A percentile compares a stretch with the other conserved stretches of the same genome.
Evolutionary conservation across 1,140 invertebrate species (phyloP).

Genomic region (Zaprionus inermis): DNA sequence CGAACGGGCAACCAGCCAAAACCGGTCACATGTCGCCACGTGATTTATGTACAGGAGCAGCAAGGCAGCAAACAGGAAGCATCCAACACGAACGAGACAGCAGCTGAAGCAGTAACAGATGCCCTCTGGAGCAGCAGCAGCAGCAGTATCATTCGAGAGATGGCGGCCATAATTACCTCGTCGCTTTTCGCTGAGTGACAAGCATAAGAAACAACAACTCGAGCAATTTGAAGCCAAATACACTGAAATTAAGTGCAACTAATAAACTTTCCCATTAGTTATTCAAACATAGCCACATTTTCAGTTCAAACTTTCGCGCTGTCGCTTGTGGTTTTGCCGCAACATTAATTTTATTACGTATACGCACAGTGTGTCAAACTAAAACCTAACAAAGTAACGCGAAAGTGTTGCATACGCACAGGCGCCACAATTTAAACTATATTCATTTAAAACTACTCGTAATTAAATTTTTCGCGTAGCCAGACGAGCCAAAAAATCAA

Average conservation of each 20-base stretch:
- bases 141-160: slow-evolving; percentile 11
- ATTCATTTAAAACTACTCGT: slow-evolving; percentile 4
- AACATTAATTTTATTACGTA: slow-evolving; percentile 35
- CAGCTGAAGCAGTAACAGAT: slow-evolving; percentile 8
- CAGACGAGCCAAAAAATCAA: slow-evolving; percentile 12
- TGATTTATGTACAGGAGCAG: slow-evolving; percentile 53
- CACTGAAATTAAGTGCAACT: neutral
- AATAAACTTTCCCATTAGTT: neutral
- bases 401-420: slow-evolving; percentile 24
- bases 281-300: neutral
- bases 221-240: neutral
- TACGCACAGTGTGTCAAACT: slow-evolving; percentile 14
- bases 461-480: slow-evolving; percentile 31
- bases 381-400: neutral
- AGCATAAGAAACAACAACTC: neutral
- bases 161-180: slow-evolving; percentile 32
- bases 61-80: no score
- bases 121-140: slow-evolving; percentile 3
- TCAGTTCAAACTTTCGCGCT: neutral
- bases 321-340: neutral
- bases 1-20: slow-evolving; percentile 53
- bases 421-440: neutral
- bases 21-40: slow-evolving; percentile 62
- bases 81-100: neutral
- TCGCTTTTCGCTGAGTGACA: slow-evolving; percentile 31